These are phyloP conservation scores for Chaetogeoica ovagalla DNA, from an alignment of 2,888 invertebrate species.

Conservation along the genomic window DNA sequence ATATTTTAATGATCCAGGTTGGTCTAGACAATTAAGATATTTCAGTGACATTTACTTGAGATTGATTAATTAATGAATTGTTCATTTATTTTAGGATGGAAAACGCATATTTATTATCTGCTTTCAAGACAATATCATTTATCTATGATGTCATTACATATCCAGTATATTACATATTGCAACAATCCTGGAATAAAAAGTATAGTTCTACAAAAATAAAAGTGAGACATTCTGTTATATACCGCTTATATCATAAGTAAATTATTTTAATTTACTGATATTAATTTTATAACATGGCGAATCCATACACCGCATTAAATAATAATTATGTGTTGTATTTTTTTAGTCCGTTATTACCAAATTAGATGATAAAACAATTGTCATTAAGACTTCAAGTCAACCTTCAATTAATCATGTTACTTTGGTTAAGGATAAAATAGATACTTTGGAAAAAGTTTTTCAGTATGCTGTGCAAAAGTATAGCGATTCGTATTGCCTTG, in stretches of 20 bases:
- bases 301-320: too few species aligned
- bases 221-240: conserved; percentile 62
- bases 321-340: conserved; percentile 11
- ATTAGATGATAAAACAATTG: conserved; percentile 69
- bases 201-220: conserved; percentile 76
- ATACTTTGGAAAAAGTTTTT: conserved; percentile 82
- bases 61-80: too few species aligned
- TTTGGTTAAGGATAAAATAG: conserved; percentile 75
- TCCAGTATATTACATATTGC: conserved; percentile 84
- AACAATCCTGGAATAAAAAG: conserved; percentile 84
- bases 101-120: conserved; percentile 57
- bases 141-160: conserved; percentile 89
- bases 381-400: conserved; percentile 72
- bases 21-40: too few species aligned
- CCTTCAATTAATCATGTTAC: conserved; percentile 74
- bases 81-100: conserved; percentile 44
- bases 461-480: conserved; percentile 76
- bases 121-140: conserved; percentile 78
- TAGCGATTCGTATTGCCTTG: conserved; percentile 76
- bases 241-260: too few species aligned
- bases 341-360: conserved; percentile 72
- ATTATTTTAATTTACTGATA: too few species aligned
- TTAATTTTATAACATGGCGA: neutral
- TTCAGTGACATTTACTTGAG: too few species aligned
- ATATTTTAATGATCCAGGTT: too few species aligned